Conservation (phyloP, 2,113 vertebrate species). For the Anarrhichthys ocellatus region DNA sequence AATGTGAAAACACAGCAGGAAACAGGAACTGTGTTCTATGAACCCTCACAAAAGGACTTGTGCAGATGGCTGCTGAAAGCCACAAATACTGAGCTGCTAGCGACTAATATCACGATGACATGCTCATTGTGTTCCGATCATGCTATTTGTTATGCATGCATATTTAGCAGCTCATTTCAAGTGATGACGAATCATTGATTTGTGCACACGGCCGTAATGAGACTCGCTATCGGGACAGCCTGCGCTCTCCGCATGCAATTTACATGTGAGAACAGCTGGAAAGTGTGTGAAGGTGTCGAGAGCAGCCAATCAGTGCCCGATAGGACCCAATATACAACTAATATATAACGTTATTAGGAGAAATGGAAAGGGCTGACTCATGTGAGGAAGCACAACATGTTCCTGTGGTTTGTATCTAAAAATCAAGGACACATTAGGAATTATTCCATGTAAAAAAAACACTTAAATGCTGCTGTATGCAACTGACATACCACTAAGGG, state of each 20-base stretch:
- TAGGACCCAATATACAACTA: neutral
- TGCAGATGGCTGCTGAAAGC: constrained; percentile 69
- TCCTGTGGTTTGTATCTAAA: neutral
- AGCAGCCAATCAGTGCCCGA: neutral
- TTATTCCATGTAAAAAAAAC: neutral
- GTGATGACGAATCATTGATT: constrained; percentile 53
- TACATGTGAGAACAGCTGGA: constrained; percentile 73
- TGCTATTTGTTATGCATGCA: constrained; percentile 70
- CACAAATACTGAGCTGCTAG: constrained; percentile 50
- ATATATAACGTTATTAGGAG: neutral
- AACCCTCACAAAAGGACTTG: constrained; percentile 58
- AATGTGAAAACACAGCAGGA: constrained; percentile 74
- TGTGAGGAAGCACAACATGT: neutral
- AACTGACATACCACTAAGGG: neutral
- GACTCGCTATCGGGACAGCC: constrained; percentile 53
- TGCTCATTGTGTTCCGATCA: constrained; percentile 64
- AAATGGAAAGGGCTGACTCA: neutral
- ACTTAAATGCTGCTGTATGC: neutral
- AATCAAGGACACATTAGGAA: neutral
- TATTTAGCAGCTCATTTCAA: constrained; percentile 71
- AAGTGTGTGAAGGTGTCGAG: constrained; percentile 21
- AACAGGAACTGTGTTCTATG: constrained; percentile 51
- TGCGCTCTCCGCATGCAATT: constrained; percentile 53
- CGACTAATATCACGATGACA: constrained; percentile 61
- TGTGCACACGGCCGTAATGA: constrained; percentile 29